These are phyloP conservation scores for Oryctes rhinoceros DNA, from an alignment of 1,140 invertebrate genomes.

Conservation along the genomic window DNA sequence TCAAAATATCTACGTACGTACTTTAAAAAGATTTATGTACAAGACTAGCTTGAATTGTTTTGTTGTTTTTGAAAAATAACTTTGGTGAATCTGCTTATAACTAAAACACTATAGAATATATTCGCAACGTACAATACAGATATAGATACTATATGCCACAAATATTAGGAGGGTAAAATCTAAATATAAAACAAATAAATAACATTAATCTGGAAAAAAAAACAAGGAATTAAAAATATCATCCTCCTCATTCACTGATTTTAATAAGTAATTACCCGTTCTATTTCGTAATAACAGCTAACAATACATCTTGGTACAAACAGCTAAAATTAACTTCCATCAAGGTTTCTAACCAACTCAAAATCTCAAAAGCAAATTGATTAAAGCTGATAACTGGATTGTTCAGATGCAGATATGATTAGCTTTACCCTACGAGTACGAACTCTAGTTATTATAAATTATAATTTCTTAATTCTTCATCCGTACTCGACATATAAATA, in stretches of 20 bases:
- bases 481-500: neutral
- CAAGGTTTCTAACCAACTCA: neutral
- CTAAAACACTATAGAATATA: slow-evolving; percentile 17
- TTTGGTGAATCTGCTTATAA: slow-evolving; percentile 20
- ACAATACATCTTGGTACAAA: slow-evolving; percentile 1
- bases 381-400: slow-evolving; percentile 20
- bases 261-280: slow-evolving; percentile 30
- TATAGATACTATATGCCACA: neutral
- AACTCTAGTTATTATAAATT: neutral
- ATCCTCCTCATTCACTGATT: neutral
- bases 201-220: neutral
- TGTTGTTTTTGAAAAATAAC: slow-evolving; percentile 18
- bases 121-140: neutral
- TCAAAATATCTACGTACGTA: slow-evolving; percentile 17
- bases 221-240: neutral
- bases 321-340: neutral
- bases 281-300: slow-evolving; percentile 19
- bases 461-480: neutral
- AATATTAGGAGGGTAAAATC: neutral
- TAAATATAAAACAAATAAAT: neutral
- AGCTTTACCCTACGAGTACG: slow-evolving; percentile 7
- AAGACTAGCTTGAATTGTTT: slow-evolving; percentile 9
- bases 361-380: neutral
- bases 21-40: slow-evolving; percentile 24
- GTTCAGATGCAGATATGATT: slow-evolving; percentile 29